phyloP scores from a whole-genome alignment of 2,888 invertebrate genomes.

The Salticus scenicus region DNA sequence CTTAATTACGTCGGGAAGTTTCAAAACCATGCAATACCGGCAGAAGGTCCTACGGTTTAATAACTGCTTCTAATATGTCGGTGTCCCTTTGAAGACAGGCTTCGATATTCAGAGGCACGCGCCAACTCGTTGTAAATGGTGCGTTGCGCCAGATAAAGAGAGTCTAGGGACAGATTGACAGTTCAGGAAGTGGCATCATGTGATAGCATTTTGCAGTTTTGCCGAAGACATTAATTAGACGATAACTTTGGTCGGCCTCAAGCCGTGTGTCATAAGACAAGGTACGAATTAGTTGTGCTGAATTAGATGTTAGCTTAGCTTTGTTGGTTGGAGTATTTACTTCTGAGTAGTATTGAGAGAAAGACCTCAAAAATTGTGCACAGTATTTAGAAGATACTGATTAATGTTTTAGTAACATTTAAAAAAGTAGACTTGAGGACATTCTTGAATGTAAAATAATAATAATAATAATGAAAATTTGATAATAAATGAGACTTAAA shows the following conservation, averaged over 20 bases:
- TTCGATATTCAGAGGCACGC: slow-evolving; percentile 54
- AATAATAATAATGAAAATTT: too few species aligned
- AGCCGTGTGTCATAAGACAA: not conserved
- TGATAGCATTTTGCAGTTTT: not conserved
- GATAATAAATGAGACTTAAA: too few species aligned
- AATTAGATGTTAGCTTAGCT: too few species aligned
- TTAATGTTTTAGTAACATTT: too few species aligned
- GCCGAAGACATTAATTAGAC: not conserved
- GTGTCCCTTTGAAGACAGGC: slow-evolving; percentile 25
- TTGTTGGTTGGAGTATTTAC: too few species aligned
- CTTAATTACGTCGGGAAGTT: slow-evolving; percentile 9
- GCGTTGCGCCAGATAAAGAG: slow-evolving; percentile 39
- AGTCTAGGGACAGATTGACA: slow-evolving; percentile 17
- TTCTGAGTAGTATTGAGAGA: too few species aligned
- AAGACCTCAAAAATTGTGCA: too few species aligned
- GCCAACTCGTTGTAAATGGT: slow-evolving; percentile 55
- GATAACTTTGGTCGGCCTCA: not conserved
- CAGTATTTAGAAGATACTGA: too few species aligned
- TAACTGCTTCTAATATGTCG: slow-evolving; percentile 41
- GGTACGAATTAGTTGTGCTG: too few species aligned
- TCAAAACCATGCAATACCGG: not conserved
- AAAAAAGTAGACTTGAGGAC: too few species aligned
- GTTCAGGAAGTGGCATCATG: not conserved
- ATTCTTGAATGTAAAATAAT: too few species aligned
- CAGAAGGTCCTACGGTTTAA: not conserved